Conservation (phyloP, 2,888 invertebrate genomes). For the Cosmia pyralina region DNA sequence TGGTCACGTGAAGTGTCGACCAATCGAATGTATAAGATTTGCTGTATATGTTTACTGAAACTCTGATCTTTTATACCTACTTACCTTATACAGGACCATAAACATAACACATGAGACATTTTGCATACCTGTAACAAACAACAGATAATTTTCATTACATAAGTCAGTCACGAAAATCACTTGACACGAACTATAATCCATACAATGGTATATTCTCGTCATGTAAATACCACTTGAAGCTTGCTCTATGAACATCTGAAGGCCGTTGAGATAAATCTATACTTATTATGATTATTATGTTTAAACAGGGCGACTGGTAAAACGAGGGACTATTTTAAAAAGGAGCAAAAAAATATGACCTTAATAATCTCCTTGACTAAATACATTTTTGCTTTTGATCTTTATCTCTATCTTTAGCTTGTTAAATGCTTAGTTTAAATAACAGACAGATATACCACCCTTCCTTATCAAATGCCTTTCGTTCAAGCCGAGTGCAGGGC, state of each 20-base stretch:
- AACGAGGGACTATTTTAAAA: neutral
- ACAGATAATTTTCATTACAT: neutral
- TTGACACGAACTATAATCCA: conserved; percentile 21
- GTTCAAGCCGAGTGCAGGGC: too few relatives aligned
- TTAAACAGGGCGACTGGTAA: neutral
- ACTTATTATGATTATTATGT: neutral
- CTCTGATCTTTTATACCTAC: conserved; percentile 4
- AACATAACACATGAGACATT: neutral
- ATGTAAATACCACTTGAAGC: conserved; percentile 29
- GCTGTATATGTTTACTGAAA: neutral
- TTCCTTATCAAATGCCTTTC: too few relatives aligned
- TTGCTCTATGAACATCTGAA: conserved; percentile 49
- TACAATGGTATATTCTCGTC: conserved; percentile 17
- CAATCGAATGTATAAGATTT: neutral
- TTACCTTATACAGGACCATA: neutral
- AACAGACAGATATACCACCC: too few relatives aligned
- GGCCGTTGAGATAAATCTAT: conserved; percentile 37
- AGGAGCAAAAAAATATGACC: neutral
- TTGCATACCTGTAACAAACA: conserved; percentile 46
- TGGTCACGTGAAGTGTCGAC: too few relatives aligned
- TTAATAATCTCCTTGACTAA: neutral
- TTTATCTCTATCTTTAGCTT: too few relatives aligned
- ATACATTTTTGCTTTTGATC: neutral
- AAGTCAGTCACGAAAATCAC: conserved; percentile 14
- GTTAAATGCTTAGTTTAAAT: neutral